Base-by-base conservation (phyloP, 1,140 invertebrate species). In the Drosophila punjabiensis region DNA sequence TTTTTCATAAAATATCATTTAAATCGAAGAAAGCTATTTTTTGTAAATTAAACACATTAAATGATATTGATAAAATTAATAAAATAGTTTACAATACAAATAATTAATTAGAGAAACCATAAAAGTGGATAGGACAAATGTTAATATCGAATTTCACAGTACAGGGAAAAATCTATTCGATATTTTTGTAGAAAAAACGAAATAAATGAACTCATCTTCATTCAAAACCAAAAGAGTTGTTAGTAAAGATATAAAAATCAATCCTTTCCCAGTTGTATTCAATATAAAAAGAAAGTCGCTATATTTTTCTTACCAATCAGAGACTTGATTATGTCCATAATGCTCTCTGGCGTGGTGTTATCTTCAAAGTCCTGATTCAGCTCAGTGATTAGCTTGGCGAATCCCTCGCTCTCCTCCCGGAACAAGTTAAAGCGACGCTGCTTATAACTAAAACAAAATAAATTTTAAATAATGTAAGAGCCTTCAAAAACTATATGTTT, bases 381-480 rank as follows among this genome's bases (percentile, higher is more conserved):
- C 94, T 99, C 99, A n/a, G 98, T 96, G 43, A 99, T 96, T 8
- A 99, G 94, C 94, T 99, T 99, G 6, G 98, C 97, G 94, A 99
- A 99, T 6, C 99, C 99, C 95, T 99, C 99, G 94, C 97, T 99
- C 94, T 99, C 99, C 94, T 99, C 99, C 58, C 99, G 95, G 91
- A 99, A 98, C 68, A 99, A 95, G 94, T 99, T 99, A 93, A 99
- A 99, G 91, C 99, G 99, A 80, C 98, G 96, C 93, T 99, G 99
- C 93, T 99, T 99, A 93, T 99, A 99, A 93, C 98, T 99, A 30
- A 56, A 7, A 43, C 6, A 2, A 10, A 9, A 53, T 4, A 11
- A 18, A 47, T 45, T 41, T 18, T 30, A 14, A 13, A 4, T 5
- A 47, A 45, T 20, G 7, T 16, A 8, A 20, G 1, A 20, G 11